phyloP scores from a whole-genome alignment of 2,888 invertebrate species.

The Pinctada fucata region DNA sequence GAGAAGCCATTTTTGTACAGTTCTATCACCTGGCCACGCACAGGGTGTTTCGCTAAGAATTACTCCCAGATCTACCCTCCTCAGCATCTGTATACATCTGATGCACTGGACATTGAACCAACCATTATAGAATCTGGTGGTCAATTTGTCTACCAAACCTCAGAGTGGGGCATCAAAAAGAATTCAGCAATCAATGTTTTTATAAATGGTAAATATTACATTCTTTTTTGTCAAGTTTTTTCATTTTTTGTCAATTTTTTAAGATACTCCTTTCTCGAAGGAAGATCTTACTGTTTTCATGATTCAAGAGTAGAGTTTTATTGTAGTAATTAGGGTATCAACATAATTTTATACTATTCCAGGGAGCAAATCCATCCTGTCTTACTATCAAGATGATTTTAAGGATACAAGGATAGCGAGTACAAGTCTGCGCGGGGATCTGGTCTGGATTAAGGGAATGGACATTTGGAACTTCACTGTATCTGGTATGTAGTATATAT shows the following conservation, averaged over 20 bases:
- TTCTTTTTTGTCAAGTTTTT: slow-evolving; percentile 4
- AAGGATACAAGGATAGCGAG: slow-evolving; percentile 47
- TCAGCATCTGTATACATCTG: slow-evolving; percentile 58
- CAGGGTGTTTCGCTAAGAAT: slow-evolving; percentile 61
- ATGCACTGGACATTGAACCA: slow-evolving; percentile 52
- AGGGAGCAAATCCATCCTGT: slow-evolving; percentile 72
- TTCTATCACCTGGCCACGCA: slow-evolving; percentile 58
- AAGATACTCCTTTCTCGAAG: too few species aligned
- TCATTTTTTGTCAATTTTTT: too few species aligned
- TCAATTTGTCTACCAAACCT: slow-evolving; percentile 62
- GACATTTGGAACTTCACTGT: slow-evolving; percentile 61
- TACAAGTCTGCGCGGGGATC: slow-evolving; percentile 47
- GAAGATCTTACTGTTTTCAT: too few species aligned
- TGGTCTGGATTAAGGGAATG: slow-evolving; percentile 55
- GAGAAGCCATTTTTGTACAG: slow-evolving; percentile 70
- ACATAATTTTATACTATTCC: slow-evolving; percentile 25
- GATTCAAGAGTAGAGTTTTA: too few species aligned
- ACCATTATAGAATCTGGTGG: slow-evolving; percentile 43
- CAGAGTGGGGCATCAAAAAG: slow-evolving; percentile 41
- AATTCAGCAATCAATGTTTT: slow-evolving; percentile 66
- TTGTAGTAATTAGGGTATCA: too few species aligned
- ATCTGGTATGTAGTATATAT: slow-evolving; percentile 49
- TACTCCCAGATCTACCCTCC: slow-evolving; percentile 62
- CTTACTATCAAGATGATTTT: slow-evolving; percentile 56
- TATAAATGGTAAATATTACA: slow-evolving; percentile 41